phyloP scores from a whole-genome alignment of 2,888 invertebrate species.

The Cheilosia variabilis region DNA sequence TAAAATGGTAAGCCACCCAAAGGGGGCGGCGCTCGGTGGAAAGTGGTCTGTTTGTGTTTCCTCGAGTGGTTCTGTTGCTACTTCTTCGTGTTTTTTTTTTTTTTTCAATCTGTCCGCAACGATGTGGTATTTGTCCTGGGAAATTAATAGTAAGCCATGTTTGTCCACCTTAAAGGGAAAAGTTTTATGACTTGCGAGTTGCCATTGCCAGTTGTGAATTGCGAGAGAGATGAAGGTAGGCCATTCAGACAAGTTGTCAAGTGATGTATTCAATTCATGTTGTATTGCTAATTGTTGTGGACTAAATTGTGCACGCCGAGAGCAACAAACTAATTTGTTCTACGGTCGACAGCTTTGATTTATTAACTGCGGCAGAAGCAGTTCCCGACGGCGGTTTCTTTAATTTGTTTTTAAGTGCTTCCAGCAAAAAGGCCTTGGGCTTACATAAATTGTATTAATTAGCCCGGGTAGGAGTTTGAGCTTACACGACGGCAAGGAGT shows the following conservation, averaged over 20 bases:
- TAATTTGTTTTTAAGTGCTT: slow-evolving; percentile 36
- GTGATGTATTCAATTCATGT: slow-evolving; percentile 19
- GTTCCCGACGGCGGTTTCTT: slow-evolving; percentile 12
- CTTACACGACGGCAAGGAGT: not conserved
- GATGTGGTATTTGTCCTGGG: slow-evolving; percentile 18
- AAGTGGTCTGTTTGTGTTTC: slow-evolving; percentile 47
- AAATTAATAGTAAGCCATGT: slow-evolving; percentile 28
- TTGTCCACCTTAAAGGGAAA: not conserved
- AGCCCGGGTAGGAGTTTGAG: slow-evolving; percentile 6
- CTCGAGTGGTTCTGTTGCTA: not conserved
- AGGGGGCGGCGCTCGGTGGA: slow-evolving; percentile 15
- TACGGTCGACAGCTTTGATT: slow-evolving; percentile 26
- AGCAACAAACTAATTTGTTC: slow-evolving; percentile 20
- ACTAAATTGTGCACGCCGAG: slow-evolving; percentile 14
- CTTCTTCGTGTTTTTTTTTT: not conserved
- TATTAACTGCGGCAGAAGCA: slow-evolving; percentile 25
- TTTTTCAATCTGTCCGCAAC: slow-evolving; percentile 10
- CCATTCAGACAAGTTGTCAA: not conserved
- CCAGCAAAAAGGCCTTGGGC: not conserved
- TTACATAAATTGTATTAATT: slow-evolving; percentile 47
- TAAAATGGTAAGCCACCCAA: slow-evolving; percentile 3
- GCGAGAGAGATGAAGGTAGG: not conserved
- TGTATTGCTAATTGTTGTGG: slow-evolving; percentile 28
- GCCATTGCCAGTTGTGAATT: too few relatives aligned
- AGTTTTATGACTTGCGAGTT: not conserved